A percentile compares a stretch with the other conserved stretches of the same genome.
Conservation (phyloP, 1,140 invertebrate species). For the Venustaconcha ellipsiformis region DNA sequence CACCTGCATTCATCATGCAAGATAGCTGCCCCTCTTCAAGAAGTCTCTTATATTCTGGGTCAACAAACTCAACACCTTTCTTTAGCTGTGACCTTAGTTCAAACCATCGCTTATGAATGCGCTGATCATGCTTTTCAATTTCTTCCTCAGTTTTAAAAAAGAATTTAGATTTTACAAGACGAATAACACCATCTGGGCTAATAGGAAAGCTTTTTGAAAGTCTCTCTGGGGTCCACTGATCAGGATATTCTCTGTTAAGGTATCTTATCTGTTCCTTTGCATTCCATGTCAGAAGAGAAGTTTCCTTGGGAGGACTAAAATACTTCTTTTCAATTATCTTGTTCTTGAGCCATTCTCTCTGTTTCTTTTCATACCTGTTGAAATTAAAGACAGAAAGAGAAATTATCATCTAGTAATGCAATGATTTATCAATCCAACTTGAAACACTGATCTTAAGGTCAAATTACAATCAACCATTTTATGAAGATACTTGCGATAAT, state of each 20-base stretch:
- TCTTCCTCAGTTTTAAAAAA: constrained; percentile 7
- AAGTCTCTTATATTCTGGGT: constrained; percentile 18
- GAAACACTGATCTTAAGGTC: too few species aligned
- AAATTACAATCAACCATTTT: too few species aligned
- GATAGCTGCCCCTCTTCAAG: background rate
- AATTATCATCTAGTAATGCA: too few species aligned
- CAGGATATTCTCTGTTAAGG: constrained; percentile 14
- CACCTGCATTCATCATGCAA: background rate
- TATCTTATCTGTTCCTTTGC: constrained; percentile 19
- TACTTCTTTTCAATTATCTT: constrained; percentile 18
- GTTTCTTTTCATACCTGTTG: background rate
- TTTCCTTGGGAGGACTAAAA: background rate
- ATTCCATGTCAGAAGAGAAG: constrained; percentile 22
- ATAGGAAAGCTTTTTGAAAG: constrained; percentile 20
- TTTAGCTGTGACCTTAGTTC: constrained; percentile 1
- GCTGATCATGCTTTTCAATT: constrained; percentile 12
- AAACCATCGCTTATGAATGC: constrained; percentile 11
- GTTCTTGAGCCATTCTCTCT: constrained; percentile 9
- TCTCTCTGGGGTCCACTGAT: constrained; percentile 23
- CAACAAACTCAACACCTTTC: constrained; percentile 7
- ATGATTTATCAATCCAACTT: too few species aligned
- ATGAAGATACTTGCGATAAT: too few species aligned
- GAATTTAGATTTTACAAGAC: constrained; percentile 4
- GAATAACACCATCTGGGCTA: background rate
- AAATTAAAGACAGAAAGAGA: background rate